Conservation (phyloP, 1,140 invertebrate species). For the Atta cephalotes region DNA sequence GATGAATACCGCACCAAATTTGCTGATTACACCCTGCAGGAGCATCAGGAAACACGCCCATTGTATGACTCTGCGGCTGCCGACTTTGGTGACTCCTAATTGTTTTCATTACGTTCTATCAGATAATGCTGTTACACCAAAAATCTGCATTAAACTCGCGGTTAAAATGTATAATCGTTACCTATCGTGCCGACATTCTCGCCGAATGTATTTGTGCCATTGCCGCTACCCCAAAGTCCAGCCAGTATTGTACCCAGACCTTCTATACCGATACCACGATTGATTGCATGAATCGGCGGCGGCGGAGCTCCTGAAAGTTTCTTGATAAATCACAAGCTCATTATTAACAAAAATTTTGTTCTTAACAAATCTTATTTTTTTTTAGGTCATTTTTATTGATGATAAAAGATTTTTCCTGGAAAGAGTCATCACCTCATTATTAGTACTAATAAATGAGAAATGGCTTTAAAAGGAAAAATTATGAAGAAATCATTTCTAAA, state of each 20-base stretch:
- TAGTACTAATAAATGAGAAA: neutral
- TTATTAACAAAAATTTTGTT: neutral
- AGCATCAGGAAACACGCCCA: conserved; percentile 93
- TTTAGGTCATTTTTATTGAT: neutral
- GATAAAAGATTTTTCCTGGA: neutral
- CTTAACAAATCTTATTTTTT: neutral
- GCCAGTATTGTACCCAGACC: conserved; percentile 94
- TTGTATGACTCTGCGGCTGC: conserved; percentile 94
- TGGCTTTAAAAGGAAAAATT: neutral
- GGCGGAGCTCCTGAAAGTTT: conserved; percentile 89
- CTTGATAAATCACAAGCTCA: neutral
- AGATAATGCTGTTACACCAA: neutral
- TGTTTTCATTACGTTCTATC: conserved; percentile 25
- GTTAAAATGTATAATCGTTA: conserved; percentile 26
- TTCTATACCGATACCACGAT: conserved; percentile 94
- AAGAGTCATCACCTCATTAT: neutral
- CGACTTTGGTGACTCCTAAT: conserved; percentile 89
- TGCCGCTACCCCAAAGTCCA: conserved; percentile 93
- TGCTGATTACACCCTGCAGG: conserved; percentile 92
- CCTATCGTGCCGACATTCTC: conserved; percentile 97
- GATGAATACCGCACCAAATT: conserved; percentile 94
- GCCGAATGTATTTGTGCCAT: conserved; percentile 95
- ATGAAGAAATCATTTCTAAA: neutral
- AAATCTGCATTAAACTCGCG: neutral
- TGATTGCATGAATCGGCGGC: conserved; percentile 94